Evolutionary conservation across 2,888 invertebrate genomes (phyloP).

Genomic region (Ophion ventricosus): DNA sequence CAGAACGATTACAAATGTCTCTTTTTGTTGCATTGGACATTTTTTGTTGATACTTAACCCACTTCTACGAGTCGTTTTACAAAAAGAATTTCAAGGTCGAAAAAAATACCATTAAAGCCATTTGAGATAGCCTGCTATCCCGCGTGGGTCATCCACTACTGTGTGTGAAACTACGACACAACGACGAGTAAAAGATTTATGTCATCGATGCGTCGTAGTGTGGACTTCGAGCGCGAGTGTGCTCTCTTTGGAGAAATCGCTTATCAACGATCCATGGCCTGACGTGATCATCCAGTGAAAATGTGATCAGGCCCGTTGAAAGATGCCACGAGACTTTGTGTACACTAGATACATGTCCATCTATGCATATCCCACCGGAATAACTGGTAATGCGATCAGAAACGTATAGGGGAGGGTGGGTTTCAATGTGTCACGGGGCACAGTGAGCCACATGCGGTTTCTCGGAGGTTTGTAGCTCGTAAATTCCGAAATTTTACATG

Average conservation of each 20-base stretch:
- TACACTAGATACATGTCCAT: neutral
- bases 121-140: conserved; percentile 19
- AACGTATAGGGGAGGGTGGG: no score
- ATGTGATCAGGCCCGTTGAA: conserved; percentile 1
- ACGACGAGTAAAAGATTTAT: neutral
- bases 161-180: neutral
- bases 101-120: neutral
- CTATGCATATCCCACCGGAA: neutral
- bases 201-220: neutral
- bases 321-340: neutral
- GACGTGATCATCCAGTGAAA: conserved; percentile 1
- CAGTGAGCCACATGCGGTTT: no score
- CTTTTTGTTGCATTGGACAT: neutral
- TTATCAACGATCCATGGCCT: neutral
- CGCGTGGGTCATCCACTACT: neutral
- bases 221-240: conserved; percentile 13
- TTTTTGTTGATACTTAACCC: neutral
- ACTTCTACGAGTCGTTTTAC: neutral
- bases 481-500: no score
- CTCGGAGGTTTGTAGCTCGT: no score
- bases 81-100: conserved; percentile 15
- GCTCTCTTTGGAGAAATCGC: conserved; percentile 3
- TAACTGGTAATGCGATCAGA: neutral
- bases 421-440: no score
- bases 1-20: neutral